Base-by-base conservation (phyloP, 2,797 vertebrate species). In the Phoebastria nigripes region DNA sequence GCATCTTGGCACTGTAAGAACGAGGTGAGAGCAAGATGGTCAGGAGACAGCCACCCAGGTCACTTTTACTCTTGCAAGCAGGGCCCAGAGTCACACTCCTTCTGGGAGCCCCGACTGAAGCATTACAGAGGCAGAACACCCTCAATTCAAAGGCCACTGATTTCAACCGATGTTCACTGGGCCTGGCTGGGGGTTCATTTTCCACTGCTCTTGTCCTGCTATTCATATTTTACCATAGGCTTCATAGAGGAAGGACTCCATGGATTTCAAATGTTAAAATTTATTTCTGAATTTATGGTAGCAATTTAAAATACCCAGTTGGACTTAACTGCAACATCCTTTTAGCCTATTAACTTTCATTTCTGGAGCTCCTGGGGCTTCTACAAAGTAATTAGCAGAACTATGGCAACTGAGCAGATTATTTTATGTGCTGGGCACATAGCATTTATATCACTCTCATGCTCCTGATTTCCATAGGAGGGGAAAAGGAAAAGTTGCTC, bases 311-410 rank as follows among this genome's bases (percentile, higher is more conserved):
- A 96, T 93, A 90, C 87, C 90, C 93, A 67, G 73, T 82, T 82
- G 67, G 92, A 87, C 47, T 90, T 95, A 76, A 95, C 77, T 91
- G 86, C 93, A 90, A 87, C 87, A 96, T 93, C 81, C 83, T 93
- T 88, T 89, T 90, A 93, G 93, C 80, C 90, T 92, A 93, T 93
- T 96, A 93, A 95, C 74, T 96, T 96, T 96, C 94, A 97, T 94
- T 95, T 90, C 93, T 82, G 81, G 62, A 95, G 73, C 92, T 96
- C 92, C 51, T 55, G 83, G 73, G 92, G 92, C 59, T 95, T 92
- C 89, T 93, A 47, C 93, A 94, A 87, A 94, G 83, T 90, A 96
- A 96, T 96, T 93, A 96, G 90, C 83, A 96, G 94, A 94, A 70
- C 90, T 90, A 37, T 92, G 74, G 90, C 90, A 96, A 89, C 86